Evolutionary conservation across 2,113 vertebrate species (phyloP), one percentile per base, ranked within the genome.

Genomic region (Elaphurus davidianus): DNA sequence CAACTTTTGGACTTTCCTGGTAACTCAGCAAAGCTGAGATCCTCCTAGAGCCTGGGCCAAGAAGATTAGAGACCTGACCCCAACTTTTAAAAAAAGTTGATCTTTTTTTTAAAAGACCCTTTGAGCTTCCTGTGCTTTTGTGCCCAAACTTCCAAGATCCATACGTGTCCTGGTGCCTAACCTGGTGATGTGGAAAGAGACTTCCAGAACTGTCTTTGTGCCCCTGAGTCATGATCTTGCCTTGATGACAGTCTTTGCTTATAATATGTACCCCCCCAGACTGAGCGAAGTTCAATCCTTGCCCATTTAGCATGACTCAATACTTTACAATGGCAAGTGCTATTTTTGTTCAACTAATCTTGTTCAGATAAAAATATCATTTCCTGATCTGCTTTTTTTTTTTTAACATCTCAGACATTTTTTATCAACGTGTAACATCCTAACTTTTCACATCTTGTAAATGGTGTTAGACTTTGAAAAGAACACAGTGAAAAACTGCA

Each of bases 271-370:
- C 93, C 97, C 92, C 94, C 95, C 47, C 10, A 47, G 10, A 47
- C 93, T 71, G 62, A 76, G 40, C 4, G 54, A 76, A 87, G 93
- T 45, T 3, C 76, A 88, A 2, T 50, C 54, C 76, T 91, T 21
- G 87, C 81, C 90, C 60, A 7, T 47, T 95, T 91, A 59, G 28
- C 55, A 52, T 98, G 96, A 97, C 95, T 98, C 97, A 97, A 54
- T 79, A 25, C 54, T 94, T 90, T 55, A 96, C 62, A 81, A 59
- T 59, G 83, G 52, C 87, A 91, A 30, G n/a, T 89, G 89, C 95
- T 97, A 92, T 93, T 98, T 97, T 82, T 90, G 74, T 79, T 84
- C 74, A 60, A 19, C 94, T 92, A 16, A 91, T 87, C 62, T 90
- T 97, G 91, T 94, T 95, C 96, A 90, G 91, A 90, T 84, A 93